Base-by-base conservation (phyloP, 2,113 vertebrate genomes). In the Collichthys lucidus region DNA sequence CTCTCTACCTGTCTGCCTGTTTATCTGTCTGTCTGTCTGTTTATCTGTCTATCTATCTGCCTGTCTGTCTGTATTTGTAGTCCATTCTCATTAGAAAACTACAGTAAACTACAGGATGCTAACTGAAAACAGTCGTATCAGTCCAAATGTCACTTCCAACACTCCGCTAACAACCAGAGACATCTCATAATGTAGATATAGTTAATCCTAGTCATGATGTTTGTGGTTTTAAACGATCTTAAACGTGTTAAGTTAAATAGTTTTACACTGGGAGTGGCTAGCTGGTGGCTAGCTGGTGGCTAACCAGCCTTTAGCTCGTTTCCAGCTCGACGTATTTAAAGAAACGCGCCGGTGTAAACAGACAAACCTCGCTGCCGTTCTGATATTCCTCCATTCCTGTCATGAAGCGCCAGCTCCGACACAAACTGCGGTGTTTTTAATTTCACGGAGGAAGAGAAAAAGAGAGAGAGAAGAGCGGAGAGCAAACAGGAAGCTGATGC, bases 361-460 rank as follows among this genome's bases (percentile, higher is more conserved):
- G 35, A 73, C 85, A 11, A 85, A 95, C 95, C 93, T 95, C 94
- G 60, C 82, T 92, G 35, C 89, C 79, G 74, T 87, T 86, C 0
- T 92, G 90, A 67, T 79, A 94, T n/a, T 95, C 94, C 61, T 94
- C 94, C 95, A 95, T 95, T 14, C 53, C 66, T 10, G 74, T 42
- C 35, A 3, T 40, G 6, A 26, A 11, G 0, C 6, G 3, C 1
- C 8, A 0, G 57, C 2, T 26, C 14, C 24, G 0, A 11, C 0
- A 1, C 0, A 11, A 8, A 0, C 2, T 0, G 2, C 0, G 42
- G 0, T 11, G 0, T 29, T 29, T 20, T 62, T 22, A 3, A 35
- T 59, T 57, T 19, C 20, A 2, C 11, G 3, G 15, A 0, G 0
- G 16, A 66, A 4, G 0, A 17, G 0, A 4, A 0, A 11, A n/a